Evolutionary conservation across 2,113 vertebrate species (phyloP), one percentile per base, ranked within the genome.

Genomic region (Chionodraco myersi): DNA sequence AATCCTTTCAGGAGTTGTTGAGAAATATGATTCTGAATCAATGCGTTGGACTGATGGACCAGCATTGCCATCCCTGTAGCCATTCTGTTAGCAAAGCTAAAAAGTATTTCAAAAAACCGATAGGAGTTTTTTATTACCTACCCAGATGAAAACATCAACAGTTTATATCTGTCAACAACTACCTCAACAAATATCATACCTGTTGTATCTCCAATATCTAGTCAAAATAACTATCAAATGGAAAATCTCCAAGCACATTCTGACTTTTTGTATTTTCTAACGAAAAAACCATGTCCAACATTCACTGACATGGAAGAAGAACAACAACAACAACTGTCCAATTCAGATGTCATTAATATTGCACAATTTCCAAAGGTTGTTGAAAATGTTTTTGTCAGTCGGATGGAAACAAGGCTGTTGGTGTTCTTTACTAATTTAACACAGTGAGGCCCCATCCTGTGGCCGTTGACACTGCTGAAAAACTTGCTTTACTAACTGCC

Each of bases 341-440:
- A 21, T 72, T 74, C 12, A 51, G 73, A 76, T 54, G 47, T 47
- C 61, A 61, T 71, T 67, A 57, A 74, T 80, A 69, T 80, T 72
- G 34, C 67, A 47, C 49, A 59, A 13, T 61, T 83, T 70, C 45
- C 60, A 68, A 83, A 49, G 51, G 47, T 41, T 66, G 82, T 51
- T 56, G 54, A 70, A 80, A 76, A 59, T 63, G 60, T 69, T 56
- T 76, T 82, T 79, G 83, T 82, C 76, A 67, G 79, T 58, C 16
- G 47, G 68, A 65, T 12, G 57, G 71, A 68, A 83, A 80, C 77
- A 77, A 80, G 63, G 65, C 60, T 59, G 73, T 80, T 75, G 74
- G 48, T 70, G 52, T 83, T 53, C 49, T 66, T 85, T 65, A 53
- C 63, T 70, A 79, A 85, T 86, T 71, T 26, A 83, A 68, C 64